Percentiles rank a stretch among this genome's conserved stretches.
Evolutionary conservation across 37 sponge, comb jelly and placozoan genomes (phyloP).

Genomic region (Eunapius fragilis): DNA sequence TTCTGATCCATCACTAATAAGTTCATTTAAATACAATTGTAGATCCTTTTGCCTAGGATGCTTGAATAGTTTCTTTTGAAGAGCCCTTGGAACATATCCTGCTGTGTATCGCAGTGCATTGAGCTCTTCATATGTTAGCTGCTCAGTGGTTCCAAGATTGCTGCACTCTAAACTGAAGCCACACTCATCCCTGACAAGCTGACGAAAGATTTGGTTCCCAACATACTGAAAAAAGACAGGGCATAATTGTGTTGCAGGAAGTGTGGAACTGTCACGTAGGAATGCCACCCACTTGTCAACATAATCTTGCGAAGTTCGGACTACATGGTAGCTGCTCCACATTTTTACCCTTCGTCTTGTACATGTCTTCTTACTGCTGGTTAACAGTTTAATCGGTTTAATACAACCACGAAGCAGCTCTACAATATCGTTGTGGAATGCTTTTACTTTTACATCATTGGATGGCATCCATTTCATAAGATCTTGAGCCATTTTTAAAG

Average conservation of each 20-base stretch:
- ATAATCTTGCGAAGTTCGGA: slow-evolving; percentile 7
- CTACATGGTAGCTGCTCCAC: slow-evolving; percentile 3
- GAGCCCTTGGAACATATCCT: slow-evolving; percentile 24
- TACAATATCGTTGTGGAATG: background rate
- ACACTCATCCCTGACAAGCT: background rate
- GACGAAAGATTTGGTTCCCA: background rate
- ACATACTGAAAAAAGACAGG: slow-evolving; percentile 1
- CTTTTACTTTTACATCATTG: background rate
- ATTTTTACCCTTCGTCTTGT: slow-evolving; percentile 8
- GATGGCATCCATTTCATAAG: slow-evolving; percentile 11
- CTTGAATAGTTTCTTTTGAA: slow-evolving; percentile 3
- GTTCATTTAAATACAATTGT: slow-evolving; percentile 10
- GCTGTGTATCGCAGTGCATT: slow-evolving; percentile 32
- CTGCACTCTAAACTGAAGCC: background rate
- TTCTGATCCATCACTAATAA: slow-evolving; percentile 14
- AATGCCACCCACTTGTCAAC: background rate
- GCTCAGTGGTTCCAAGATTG: background rate
- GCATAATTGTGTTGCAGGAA: background rate
- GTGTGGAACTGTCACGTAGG: background rate
- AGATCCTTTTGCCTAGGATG: slow-evolving; percentile 18
- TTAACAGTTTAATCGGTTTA: too few species aligned
- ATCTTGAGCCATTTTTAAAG: too few species aligned
- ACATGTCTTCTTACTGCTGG: background rate
- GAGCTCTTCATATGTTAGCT: slow-evolving; percentile 6
- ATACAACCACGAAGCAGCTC: background rate